Percentiles rank a stretch among this genome's conserved stretches.
Conservation (phyloP, 2,888 invertebrate genomes). For the Clusia tigrina region DNA sequence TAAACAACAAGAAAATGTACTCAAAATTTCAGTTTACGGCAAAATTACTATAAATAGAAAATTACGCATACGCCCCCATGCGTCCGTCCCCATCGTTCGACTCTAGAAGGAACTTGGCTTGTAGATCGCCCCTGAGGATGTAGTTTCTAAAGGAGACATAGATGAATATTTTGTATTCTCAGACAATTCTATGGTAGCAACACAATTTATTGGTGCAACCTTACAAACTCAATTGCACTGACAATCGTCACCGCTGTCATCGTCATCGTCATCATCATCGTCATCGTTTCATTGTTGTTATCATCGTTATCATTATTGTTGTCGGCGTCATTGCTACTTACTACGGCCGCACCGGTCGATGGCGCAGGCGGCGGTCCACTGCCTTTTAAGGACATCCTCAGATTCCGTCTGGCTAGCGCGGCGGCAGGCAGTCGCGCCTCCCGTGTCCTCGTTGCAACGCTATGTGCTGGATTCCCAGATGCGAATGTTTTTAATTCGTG, state of each 20-base stretch:
- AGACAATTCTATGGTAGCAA: too few relatives aligned
- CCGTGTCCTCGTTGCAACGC: slow-evolving; percentile 28
- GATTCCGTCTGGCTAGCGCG: slow-evolving; percentile 46
- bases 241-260: too few relatives aligned
- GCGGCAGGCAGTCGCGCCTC: slow-evolving; percentile 46
- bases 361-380: slow-evolving; percentile 57
- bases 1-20: background rate
- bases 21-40: background rate
- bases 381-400: slow-evolving; percentile 57
- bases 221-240: too few relatives aligned
- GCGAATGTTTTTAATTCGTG: slow-evolving; percentile 42
- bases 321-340: slow-evolving; percentile 13
- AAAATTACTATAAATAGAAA: too few relatives aligned
- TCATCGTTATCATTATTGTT: background rate
- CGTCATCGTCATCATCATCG: too few relatives aligned
- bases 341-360: slow-evolving; percentile 49
- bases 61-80: too few relatives aligned
- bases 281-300: background rate
- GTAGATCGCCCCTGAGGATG: too few relatives aligned
- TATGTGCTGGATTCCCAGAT: slow-evolving; percentile 35
- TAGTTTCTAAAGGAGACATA: too few relatives aligned
- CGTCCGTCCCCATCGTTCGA: too few relatives aligned
- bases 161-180: too few relatives aligned
- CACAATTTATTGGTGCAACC: too few relatives aligned
- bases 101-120: too few relatives aligned